phyloP scores from a whole-genome alignment of 2,888 invertebrate genomes.

The Drosophila prostipennis region DNA sequence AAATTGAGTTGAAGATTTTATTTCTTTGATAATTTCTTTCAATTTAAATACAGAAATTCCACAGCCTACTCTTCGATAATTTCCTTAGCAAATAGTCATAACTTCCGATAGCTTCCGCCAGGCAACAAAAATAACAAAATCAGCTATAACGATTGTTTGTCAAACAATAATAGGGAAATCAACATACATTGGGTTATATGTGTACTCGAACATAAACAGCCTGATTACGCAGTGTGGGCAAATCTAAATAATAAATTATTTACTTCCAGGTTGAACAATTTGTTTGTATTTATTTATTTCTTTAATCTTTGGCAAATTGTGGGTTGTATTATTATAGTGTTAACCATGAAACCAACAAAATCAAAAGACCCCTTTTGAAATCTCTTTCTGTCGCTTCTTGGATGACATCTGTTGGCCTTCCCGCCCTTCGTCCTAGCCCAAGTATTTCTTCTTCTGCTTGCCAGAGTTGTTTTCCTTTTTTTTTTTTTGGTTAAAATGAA shows the following conservation, averaged over 20 bases:
- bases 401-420: slow-evolving; percentile 60
- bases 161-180: slow-evolving; percentile 44
- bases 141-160: slow-evolving; percentile 40
- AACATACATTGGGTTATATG: slow-evolving; percentile 5
- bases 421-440: slow-evolving; percentile 44
- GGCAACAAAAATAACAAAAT: slow-evolving; percentile 9
- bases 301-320: too few relatives aligned
- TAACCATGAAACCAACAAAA: neutral
- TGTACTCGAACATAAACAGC: slow-evolving; percentile 16
- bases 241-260: slow-evolving; percentile 31
- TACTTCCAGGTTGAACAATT: neutral
- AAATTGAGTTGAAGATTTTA: too few relatives aligned
- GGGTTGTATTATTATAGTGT: neutral
- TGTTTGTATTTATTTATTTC: too few relatives aligned
- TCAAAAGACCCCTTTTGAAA: neutral
- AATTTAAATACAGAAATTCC: neutral
- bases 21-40: neutral
- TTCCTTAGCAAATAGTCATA: slow-evolving; percentile 8
- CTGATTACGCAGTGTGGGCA: slow-evolving; percentile 29
- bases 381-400: slow-evolving; percentile 8
- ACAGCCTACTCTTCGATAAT: slow-evolving; percentile 1
- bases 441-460: slow-evolving; percentile 30
- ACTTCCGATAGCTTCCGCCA: slow-evolving; percentile 29
- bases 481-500: slow-evolving; percentile 63
- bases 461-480: slow-evolving; percentile 11